Evolutionary conservation across 2,797 vertebrate genomes (phyloP).

Genomic region (Scolopax rusticola): DNA sequence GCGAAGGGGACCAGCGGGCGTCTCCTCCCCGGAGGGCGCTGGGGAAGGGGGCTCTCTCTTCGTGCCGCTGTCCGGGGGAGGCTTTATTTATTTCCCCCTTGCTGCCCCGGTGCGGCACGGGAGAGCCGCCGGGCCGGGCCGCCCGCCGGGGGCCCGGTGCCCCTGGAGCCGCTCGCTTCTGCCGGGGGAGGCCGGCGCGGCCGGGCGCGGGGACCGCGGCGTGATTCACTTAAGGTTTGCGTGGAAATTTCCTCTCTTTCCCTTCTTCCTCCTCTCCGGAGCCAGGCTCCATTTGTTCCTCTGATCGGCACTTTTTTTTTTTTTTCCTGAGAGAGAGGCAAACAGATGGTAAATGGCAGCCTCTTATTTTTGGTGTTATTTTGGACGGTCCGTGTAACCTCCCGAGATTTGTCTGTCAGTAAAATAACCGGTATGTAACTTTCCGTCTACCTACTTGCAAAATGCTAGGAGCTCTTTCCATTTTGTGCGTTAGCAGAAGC

Average conservation of each 20-base stretch:
- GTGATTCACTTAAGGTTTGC: slow-evolving; percentile 57
- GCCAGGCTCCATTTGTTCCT: slow-evolving; percentile 60
- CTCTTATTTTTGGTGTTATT: slow-evolving; percentile 30
- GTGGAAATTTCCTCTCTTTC: slow-evolving; percentile 69
- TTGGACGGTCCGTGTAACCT: slow-evolving; percentile 28
- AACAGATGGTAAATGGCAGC: slow-evolving; percentile 67
- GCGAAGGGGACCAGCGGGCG: neutral
- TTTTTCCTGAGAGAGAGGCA: neutral
- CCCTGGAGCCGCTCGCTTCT: neutral
- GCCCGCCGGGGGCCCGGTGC: neutral
- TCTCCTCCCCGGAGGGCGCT: neutral
- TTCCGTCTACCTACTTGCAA: neutral
- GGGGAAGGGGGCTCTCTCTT: neutral
- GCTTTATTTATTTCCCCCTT: neutral
- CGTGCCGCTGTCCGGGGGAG: neutral
- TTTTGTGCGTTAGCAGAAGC: neutral
- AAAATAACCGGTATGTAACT: neutral
- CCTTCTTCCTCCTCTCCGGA: slow-evolving; percentile 10
- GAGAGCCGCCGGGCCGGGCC: neutral
- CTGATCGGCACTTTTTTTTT: neutral
- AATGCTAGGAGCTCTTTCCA: neutral
- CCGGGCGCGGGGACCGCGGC: neutral
- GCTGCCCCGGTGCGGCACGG: neutral
- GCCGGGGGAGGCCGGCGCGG: neutral
- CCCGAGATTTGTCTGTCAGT: neutral